Evolutionary conservation across 1,140 invertebrate genomes (phyloP), one percentile per base, ranked within the genome.

Genomic region (Anagrus nilaparvatae): DNA sequence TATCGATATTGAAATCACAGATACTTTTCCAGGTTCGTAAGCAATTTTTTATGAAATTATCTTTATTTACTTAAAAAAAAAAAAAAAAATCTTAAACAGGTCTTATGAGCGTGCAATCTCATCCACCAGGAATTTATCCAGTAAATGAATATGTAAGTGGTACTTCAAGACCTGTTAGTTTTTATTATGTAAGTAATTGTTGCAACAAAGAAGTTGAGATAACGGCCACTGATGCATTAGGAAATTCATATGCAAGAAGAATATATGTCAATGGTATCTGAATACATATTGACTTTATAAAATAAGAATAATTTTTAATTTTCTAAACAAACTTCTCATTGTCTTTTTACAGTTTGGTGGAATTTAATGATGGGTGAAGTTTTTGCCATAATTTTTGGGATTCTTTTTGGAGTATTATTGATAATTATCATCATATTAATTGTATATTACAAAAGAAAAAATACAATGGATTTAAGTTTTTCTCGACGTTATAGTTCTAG

Each of bases 141-240:
- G 47, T 61, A 12, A 43, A 54, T 7, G 52, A 56, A 14, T 79
- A 75, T 43, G 69, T 73, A n/a, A 71, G 74, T 3, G 78, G 78
- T 2, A 72, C 72, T 0, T 65, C 69, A 14, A 66, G 71, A 18
- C 65, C 72, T 8, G 59, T 77, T 5, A 65, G 58, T 27, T 75
- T 77, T 13, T 69, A 68, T 7, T 81, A 80, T 51, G 67, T 71
- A 20, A 69, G 76, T 2, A 75, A 69, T 0, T 81, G 78, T 47
- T 81, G 78, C 49, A 61, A 72, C 4, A 71, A 75, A 0, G 58
- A 67, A 18, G 69, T 78, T 2, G 58, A 73, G 19, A 54, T 81
- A 3, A 73, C 69, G 12, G 77, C 73, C 0, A 65, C 66, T 9
- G 76, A 81, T 54, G 52, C 76, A 0, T 56, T 67, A 10, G 74